These are phyloP conservation scores for Lampropteryx suffumata DNA, from an alignment of 2,888 invertebrate genomes.

Conservation along the genomic window DNA sequence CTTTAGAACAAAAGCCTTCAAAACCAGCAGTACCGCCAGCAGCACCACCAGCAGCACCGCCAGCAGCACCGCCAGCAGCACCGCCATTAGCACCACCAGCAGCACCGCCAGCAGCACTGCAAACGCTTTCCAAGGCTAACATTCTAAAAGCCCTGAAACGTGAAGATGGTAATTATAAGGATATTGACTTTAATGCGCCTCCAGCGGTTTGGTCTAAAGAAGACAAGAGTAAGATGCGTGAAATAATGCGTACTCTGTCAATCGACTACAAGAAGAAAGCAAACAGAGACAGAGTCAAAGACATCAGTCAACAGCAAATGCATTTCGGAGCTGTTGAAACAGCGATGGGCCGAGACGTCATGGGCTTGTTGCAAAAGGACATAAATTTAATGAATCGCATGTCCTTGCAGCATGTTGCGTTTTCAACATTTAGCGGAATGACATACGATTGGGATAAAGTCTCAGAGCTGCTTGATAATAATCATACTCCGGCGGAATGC, in stretches of 20 bases:
- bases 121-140: no score
- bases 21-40: no score
- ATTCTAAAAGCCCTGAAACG: background rate
- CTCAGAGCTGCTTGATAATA: background rate
- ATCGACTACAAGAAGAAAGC: background rate
- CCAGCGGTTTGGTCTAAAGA: constrained; percentile 1
- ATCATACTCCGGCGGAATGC: constrained; percentile 12
- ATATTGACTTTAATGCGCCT: constrained; percentile 7
- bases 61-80: no score
- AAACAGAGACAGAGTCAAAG: background rate
- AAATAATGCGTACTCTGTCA: constrained; percentile 4
- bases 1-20: no score
- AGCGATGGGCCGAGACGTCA: constrained; percentile 1
- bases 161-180: constrained; percentile 8
- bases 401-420: constrained; percentile 7
- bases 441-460: constrained; percentile 13
- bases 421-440: constrained; percentile 7
- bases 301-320: background rate
- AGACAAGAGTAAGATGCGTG: constrained; percentile 10
- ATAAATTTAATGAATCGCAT: constrained; percentile 2
- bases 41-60: background rate
- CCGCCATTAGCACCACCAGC: background rate
- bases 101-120: background rate
- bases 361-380: constrained; percentile 9
- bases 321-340: background rate